phyloP scores from a whole-genome alignment of 2,888 invertebrate species.

The Polydrusus pterygomalis region DNA sequence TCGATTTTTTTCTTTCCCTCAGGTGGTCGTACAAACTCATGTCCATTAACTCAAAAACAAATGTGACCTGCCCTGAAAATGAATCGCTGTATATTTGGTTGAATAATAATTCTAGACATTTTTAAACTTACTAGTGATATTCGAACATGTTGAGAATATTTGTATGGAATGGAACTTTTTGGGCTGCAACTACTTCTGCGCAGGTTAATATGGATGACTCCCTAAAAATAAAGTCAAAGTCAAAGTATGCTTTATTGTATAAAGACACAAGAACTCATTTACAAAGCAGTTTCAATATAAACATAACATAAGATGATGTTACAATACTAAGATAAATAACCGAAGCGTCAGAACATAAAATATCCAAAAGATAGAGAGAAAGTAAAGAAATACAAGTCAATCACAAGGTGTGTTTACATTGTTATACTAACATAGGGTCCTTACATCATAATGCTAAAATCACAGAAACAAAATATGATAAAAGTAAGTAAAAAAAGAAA shows the following conservation, averaged over 20 bases:
- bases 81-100: conserved; percentile 73
- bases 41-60: conserved; percentile 82
- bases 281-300: too few relatives aligned
- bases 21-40: conserved; percentile 81
- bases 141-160: conserved; percentile 79
- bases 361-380: too few relatives aligned
- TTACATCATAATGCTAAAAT: too few relatives aligned
- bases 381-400: too few relatives aligned
- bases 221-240: conserved; percentile 68
- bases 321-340: too few relatives aligned
- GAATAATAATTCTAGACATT: conserved; percentile 36
- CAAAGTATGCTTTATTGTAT: too few relatives aligned
- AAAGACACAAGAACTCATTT: background rate
- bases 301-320: too few relatives aligned
- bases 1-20: conserved; percentile 58
- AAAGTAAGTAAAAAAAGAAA: too few relatives aligned
- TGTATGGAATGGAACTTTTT: conserved; percentile 76
- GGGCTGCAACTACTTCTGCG: conserved; percentile 78
- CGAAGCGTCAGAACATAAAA: too few relatives aligned
- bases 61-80: conserved; percentile 75
- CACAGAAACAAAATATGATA: too few relatives aligned
- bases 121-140: conserved; percentile 76
- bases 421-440: too few relatives aligned
- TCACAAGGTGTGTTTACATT: too few relatives aligned
- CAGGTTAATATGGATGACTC: conserved; percentile 73